These are phyloP conservation scores for Pionites leucogaster DNA, from an alignment of 2,113 vertebrate species.

Conservation along the genomic window DNA sequence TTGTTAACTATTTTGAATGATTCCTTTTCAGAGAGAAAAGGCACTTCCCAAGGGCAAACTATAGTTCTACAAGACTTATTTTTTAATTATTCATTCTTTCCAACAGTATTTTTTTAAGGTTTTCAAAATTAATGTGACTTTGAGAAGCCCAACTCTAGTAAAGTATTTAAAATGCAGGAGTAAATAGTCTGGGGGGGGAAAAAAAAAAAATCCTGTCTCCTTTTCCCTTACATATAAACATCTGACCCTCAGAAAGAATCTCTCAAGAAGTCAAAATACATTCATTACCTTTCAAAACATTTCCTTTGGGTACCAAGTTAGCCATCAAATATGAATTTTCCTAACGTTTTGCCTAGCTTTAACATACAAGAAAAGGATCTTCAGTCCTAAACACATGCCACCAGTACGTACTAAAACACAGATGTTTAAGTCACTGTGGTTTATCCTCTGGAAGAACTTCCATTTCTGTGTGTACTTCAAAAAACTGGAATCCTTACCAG, in stretches of 20 bases:
- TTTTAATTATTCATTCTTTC: neutral
- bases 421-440: neutral
- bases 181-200: neutral
- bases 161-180: neutral
- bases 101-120: neutral
- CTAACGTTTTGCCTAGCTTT: neutral
- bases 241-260: neutral
- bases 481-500: neutral
- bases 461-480: neutral
- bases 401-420: neutral
- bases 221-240: neutral
- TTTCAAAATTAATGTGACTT: neutral
- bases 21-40: neutral
- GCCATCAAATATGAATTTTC: neutral
- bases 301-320: neutral
- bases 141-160: neutral
- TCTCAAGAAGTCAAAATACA: neutral
- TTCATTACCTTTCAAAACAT: neutral
- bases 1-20: neutral
- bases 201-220: neutral
- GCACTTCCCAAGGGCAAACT: neutral
- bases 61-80: neutral
- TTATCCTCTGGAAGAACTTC: conserved; percentile 10
- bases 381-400: neutral
- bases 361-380: neutral